Base-by-base conservation (phyloP, 1,140 invertebrate genomes). In the Procambarus virginalis region DNA sequence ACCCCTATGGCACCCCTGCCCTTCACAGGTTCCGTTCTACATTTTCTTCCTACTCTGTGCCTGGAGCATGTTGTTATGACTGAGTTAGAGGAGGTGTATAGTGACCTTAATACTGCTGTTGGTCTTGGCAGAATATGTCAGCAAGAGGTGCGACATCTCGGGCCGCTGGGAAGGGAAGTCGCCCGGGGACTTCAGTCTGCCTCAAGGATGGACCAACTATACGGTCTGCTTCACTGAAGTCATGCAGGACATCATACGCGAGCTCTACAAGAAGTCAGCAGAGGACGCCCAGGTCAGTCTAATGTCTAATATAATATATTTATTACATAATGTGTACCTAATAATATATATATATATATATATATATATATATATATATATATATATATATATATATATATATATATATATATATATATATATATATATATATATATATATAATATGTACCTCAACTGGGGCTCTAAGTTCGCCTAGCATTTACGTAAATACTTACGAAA, bases 201-300 rank as follows among this genome's bases (percentile, higher is more conserved):
- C 89, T 5, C 89, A 90, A 17, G 97, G 97, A 1, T 98, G 97
- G 96, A 98, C 97, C 9, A 97, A 98, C 94, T 98, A 97, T 93
- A 97, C 96, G 0, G 95, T 96, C 0, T 98, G 97, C 93, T 97
- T 97, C 93, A 96, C 96, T 2, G 95, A 95, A 2, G 96, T 97
- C 93, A 95, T 97, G 60, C 94, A 95, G n/a, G 94, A 95, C 2
- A 93, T 97, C 2, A 94, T 97, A 49, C 94, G 95, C 34, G 96
- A 96, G 92, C 95, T 97, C 60, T 95, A 95, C 87, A 93, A 94
- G 6, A 95, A 95, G 20, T 94, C 93, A 34, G 94, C 94, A 14
- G 93, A 94, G 34, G 93, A 94, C 17, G 94, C 94, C 20, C 93
- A 89, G 86, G 86, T 89, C 48, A 48, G 75, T 8, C 8, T 1